Evolutionary conservation across 2,888 invertebrate genomes (phyloP).

Genomic region (Aphodius granarius): DNA sequence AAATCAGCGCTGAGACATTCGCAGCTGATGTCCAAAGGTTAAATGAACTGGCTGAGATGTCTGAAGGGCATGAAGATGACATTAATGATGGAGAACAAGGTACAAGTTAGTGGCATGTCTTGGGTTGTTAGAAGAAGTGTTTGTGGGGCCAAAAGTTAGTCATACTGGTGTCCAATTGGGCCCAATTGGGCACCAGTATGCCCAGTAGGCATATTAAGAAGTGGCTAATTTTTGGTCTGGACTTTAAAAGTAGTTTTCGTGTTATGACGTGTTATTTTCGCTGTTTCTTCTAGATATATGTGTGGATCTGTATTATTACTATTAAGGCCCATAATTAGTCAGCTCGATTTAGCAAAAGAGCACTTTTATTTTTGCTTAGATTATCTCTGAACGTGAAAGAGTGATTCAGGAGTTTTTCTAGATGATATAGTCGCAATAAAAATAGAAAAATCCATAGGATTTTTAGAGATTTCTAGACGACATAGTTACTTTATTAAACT

Average conservation of each 20-base stretch:
- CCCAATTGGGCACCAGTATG: no score
- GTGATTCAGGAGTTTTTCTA: not conserved
- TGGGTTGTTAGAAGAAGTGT: no score
- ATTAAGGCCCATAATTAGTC: slow-evolving; percentile 30
- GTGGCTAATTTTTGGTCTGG: no score
- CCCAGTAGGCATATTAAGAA: no score
- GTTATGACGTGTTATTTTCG: not conserved
- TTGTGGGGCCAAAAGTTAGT: no score
- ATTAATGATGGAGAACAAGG: slow-evolving; percentile 65
- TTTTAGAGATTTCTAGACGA: not conserved
- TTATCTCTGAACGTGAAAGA: not conserved
- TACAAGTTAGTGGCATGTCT: slow-evolving; percentile 46
- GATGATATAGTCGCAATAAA: not conserved
- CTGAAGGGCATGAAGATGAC: slow-evolving; percentile 71
- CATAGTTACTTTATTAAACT: not conserved
- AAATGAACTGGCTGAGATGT: slow-evolving; percentile 70
- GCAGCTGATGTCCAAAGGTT: slow-evolving; percentile 71
- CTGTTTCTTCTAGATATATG: slow-evolving; percentile 1
- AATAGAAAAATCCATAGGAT: not conserved
- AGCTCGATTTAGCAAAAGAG: slow-evolving; percentile 25
- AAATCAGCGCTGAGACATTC: slow-evolving; percentile 60
- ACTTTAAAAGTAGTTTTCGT: not conserved
- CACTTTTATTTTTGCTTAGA: slow-evolving; percentile 25
- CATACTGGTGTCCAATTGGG: no score
- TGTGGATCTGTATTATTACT: not conserved